phyloP scores from a whole-genome alignment of 1,140 invertebrate genomes.

The Brachionus asplanchnoidis region DNA sequence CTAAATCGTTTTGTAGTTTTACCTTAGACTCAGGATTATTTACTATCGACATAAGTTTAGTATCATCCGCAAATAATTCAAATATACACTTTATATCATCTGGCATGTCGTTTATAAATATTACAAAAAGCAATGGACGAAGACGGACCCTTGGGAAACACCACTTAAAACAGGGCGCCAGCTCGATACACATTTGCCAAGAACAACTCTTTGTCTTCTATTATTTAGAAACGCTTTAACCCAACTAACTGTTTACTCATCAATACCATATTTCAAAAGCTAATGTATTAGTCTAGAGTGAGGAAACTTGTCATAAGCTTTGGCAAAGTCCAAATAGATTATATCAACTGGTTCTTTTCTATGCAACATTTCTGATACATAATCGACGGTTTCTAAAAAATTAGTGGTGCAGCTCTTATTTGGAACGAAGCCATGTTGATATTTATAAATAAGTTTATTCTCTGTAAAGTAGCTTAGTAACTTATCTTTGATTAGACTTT shows the following conservation, averaged over 20 bases:
- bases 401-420: no score
- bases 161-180: not conserved
- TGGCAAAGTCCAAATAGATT: not conserved
- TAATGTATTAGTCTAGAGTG: not conserved
- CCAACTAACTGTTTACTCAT: not conserved
- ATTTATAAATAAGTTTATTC: no score
- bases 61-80: not conserved
- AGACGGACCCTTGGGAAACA: not conserved
- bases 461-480: no score
- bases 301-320: not conserved
- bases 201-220: not conserved
- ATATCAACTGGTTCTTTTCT: not conserved
- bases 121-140: not conserved
- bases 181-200: not conserved
- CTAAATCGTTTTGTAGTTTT: not conserved
- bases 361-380: no score
- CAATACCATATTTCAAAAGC: not conserved
- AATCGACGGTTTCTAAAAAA: no score
- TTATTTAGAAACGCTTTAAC: not conserved
- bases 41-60: not conserved
- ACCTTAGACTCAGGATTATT: not conserved
- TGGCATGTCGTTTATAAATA: not conserved
- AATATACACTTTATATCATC: not conserved
- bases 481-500: no score
- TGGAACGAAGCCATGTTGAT: no score